A percentile compares a stretch with the other conserved stretches of the same genome.
These are phyloP conservation scores for Thymelicus sylvestris DNA, from an alignment of 2,888 invertebrate genomes.

Conservation along the genomic window DNA sequence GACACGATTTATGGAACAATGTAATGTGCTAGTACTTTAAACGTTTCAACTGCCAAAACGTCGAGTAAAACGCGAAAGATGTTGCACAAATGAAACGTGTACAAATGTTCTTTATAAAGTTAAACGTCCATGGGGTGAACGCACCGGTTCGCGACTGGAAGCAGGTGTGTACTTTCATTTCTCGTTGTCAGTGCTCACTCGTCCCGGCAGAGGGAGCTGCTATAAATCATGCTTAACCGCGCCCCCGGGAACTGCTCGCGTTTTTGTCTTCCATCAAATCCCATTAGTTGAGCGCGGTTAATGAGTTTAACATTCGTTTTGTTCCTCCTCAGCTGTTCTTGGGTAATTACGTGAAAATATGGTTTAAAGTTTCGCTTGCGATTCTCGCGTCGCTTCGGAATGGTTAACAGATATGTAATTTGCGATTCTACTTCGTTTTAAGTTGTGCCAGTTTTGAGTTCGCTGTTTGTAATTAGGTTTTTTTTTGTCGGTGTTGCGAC, in stretches of 20 bases:
- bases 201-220: conserved; percentile 37
- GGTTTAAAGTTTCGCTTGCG: conserved; percentile 37
- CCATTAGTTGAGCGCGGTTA: conserved; percentile 55
- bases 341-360: conserved; percentile 47
- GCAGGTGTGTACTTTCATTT: conserved; percentile 37
- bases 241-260: conserved; percentile 50
- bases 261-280: conserved; percentile 61
- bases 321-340: conserved; percentile 46
- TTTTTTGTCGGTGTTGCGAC: no score
- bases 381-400: conserved; percentile 23
- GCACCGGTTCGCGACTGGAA: conserved; percentile 13
- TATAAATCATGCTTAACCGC: conserved; percentile 40
- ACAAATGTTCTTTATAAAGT: conserved; percentile 21
- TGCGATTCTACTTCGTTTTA: conserved; percentile 33
- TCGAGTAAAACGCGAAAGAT: background rate
- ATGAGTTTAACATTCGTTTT: conserved; percentile 56
- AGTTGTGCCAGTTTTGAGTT: background rate
- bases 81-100: conserved; percentile 8
- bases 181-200: conserved; percentile 34
- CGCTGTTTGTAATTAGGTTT: background rate
- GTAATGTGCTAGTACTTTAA: background rate
- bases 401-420: conserved; percentile 35
- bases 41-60: background rate
- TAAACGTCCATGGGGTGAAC: conserved; percentile 15
- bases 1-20: background rate